phyloP scores from a whole-genome alignment of 1,140 invertebrate species.

The Lepidurus apus region DNA sequence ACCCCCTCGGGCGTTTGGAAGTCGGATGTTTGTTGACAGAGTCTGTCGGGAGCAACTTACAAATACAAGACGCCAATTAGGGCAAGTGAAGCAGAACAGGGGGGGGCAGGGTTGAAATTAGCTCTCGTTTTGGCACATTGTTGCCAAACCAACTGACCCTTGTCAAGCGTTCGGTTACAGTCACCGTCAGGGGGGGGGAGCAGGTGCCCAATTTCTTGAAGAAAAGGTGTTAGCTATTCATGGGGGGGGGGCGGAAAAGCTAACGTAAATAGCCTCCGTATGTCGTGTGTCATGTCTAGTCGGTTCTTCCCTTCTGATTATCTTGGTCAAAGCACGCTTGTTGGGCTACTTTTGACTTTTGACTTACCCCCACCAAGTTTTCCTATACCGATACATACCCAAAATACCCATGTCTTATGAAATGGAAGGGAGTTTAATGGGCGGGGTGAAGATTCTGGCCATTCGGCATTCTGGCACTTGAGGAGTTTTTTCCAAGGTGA shows the following conservation, averaged over 20 bases:
- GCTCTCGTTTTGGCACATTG: conserved; percentile 13
- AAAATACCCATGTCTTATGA: too few species aligned
- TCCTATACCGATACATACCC: too few species aligned
- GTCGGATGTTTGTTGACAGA: not conserved
- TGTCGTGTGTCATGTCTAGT: too few species aligned
- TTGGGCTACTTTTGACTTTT: too few species aligned
- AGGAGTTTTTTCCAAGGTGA: not conserved
- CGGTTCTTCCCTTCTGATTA: too few species aligned
- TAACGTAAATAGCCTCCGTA: too few species aligned
- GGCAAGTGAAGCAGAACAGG: not conserved
- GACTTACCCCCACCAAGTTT: too few species aligned
- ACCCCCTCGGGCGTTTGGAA: not conserved
- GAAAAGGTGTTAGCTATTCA: not conserved
- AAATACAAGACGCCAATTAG: not conserved
- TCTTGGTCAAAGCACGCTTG: too few species aligned
- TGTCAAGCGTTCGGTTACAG: conserved; percentile 4
- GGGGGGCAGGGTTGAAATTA: not conserved
- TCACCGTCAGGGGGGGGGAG: not conserved
- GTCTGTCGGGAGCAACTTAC: not conserved
- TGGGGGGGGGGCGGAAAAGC: not conserved
- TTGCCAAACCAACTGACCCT: conserved; percentile 14
- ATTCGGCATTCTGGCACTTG: too few species aligned
- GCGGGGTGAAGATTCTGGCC: too few species aligned
- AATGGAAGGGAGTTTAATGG: too few species aligned
- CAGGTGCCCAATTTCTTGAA: not conserved